phyloP scores from a whole-genome alignment of 2,113 vertebrate species.

The Chaenogobius annularis region DNA sequence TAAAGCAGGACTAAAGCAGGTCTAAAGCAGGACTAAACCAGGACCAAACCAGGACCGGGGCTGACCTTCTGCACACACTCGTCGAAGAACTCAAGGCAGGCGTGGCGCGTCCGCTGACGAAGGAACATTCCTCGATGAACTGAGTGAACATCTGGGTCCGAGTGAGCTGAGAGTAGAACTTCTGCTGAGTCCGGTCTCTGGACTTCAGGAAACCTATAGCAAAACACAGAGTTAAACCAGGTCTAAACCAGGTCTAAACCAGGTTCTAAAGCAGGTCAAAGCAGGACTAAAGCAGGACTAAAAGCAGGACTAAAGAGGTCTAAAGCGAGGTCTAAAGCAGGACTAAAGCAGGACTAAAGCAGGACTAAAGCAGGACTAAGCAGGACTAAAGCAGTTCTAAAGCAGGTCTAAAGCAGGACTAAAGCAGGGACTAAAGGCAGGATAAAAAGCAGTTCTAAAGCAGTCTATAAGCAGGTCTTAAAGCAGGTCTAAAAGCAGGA shows the following conservation, averaged over 20 bases:
- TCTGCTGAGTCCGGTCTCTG: slow-evolving; percentile 87
- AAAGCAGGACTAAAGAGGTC: not conserved
- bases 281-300: not conserved
- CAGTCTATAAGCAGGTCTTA: too few species aligned
- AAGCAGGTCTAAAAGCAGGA: too few species aligned
- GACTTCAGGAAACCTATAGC: slow-evolving; percentile 88
- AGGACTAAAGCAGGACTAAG: not conserved
- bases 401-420: not conserved
- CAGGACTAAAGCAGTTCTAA: not conserved
- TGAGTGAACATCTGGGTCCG: slow-evolving; percentile 93
- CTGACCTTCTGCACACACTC: slow-evolving; percentile 89
- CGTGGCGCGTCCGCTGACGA: slow-evolving; percentile 88
- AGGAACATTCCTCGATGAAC: slow-evolving; percentile 95
- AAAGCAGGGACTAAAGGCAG: too few species aligned
- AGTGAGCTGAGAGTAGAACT: slow-evolving; percentile 85
- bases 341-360: not conserved
- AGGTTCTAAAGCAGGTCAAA: too few species aligned
- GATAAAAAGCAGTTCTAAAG: too few species aligned
- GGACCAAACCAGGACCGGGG: not conserved
- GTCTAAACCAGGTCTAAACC: too few species aligned
- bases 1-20: not conserved
- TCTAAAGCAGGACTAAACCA: not conserved
- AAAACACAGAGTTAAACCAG: not conserved
- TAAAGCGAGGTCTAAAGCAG: not conserved
- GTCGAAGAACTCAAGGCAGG: slow-evolving; percentile 91